Percentiles rank a stretch among this genome's conserved stretches.
These are phyloP conservation scores for Nymphalis c-album DNA, from an alignment of 2,888 invertebrate species.

Conservation along the genomic window DNA sequence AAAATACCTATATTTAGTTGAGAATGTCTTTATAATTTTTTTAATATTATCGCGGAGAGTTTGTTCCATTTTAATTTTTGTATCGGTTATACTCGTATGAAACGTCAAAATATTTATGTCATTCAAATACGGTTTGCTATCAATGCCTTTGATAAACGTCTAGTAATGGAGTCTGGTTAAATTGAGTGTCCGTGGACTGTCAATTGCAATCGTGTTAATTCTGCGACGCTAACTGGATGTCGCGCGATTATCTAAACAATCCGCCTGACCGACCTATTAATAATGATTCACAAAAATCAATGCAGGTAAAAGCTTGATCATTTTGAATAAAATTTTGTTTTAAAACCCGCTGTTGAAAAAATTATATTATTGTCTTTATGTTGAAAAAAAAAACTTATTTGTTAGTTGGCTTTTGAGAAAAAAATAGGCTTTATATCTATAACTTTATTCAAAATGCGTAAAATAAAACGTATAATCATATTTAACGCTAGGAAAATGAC, in stretches of 20 bases:
- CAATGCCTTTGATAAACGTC: constrained; percentile 13
- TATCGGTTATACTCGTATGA: too few relatives aligned
- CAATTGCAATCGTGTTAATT: constrained; percentile 53
- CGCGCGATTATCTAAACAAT: constrained; percentile 62
- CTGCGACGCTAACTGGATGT: constrained; percentile 51
- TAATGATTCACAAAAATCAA: constrained; percentile 21
- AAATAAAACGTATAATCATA: too few relatives aligned
- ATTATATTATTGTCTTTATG: too few relatives aligned
- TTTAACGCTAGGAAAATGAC: too few relatives aligned
- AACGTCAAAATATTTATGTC: not conserved
- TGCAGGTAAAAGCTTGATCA: constrained; percentile 9
- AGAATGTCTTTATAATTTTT: too few relatives aligned
- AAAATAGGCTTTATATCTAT: too few relatives aligned
- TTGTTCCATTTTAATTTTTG: not conserved
- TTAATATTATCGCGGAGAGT: not conserved
- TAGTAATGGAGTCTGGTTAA: constrained; percentile 24
- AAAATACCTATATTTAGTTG: too few relatives aligned
- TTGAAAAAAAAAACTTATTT: too few relatives aligned
- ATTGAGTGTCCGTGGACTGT: constrained; percentile 27
- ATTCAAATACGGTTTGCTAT: constrained; percentile 7
- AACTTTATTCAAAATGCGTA: too few relatives aligned
- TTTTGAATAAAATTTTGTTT: not conserved
- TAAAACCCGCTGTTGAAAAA: too few relatives aligned
- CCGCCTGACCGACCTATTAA: constrained; percentile 36
- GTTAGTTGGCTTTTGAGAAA: too few relatives aligned